phyloP scores from a whole-genome alignment of 2,888 invertebrate species.

The Magallana nippona region DNA sequence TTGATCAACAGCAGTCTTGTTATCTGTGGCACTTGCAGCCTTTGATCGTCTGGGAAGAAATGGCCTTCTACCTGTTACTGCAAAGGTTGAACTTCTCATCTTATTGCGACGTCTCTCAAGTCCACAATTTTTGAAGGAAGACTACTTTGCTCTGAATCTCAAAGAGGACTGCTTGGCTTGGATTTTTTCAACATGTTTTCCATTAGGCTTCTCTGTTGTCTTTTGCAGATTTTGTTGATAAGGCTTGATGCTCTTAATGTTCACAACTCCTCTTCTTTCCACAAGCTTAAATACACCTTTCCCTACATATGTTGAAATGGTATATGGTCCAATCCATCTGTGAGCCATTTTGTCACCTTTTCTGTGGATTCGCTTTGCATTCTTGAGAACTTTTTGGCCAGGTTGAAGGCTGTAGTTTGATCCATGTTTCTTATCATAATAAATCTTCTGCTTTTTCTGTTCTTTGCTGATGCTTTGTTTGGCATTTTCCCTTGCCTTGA shows the following conservation, averaged over 20 bases:
- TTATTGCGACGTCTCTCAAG: neutral
- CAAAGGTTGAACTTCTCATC: neutral
- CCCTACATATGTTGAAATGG: conserved; percentile 1
- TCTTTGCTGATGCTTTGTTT: conserved; percentile 39
- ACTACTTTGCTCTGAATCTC: neutral
- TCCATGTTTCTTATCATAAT: conserved; percentile 33
- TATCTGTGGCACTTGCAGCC: neutral
- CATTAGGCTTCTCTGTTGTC: neutral
- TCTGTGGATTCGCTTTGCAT: conserved; percentile 35
- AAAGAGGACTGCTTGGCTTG: neutral
- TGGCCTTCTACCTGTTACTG: neutral
- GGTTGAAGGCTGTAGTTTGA: neutral
- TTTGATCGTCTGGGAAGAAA: neutral
- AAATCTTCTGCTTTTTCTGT: conserved; percentile 32
- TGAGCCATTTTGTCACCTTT: conserved; percentile 37
- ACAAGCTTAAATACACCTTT: conserved; percentile 37
- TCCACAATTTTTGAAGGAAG: neutral
- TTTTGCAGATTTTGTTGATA: neutral
- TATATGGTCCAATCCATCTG: conserved; percentile 37
- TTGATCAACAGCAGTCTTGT: neutral
- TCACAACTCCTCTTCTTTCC: conserved; percentile 2
- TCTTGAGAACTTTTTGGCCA: conserved; percentile 25
- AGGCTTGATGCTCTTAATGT: conserved; percentile 18
- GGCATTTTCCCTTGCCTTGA: neutral
- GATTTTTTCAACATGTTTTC: too few species aligned